Conservation (phyloP, 2,113 vertebrate species). For the Gallinago paraguaiae region DNA sequence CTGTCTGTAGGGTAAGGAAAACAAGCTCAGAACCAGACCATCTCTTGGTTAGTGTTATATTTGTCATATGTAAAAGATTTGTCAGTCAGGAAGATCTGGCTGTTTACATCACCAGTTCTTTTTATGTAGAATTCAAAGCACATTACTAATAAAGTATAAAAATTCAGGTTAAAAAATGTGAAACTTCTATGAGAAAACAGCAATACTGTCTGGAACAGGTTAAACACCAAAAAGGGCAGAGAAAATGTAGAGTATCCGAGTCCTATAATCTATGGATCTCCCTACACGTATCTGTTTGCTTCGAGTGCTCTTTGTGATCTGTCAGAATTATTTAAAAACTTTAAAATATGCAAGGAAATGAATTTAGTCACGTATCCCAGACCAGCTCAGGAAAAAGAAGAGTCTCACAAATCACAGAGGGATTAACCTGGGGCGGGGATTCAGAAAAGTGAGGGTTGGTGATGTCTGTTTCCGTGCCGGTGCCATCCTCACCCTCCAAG, state of each 20-base stretch:
- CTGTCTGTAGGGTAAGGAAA: neutral
- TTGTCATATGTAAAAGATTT: constrained; percentile 40
- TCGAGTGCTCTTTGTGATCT: constrained; percentile 26
- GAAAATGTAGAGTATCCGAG: neutral
- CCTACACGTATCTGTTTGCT: neutral
- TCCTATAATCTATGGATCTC: neutral
- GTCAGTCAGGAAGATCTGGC: neutral
- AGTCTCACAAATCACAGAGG: constrained; percentile 3
- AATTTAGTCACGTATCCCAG: constrained; percentile 30
- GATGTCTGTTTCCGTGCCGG: neutral
- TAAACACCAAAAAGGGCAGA: constrained; percentile 8
- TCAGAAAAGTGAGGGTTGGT: constrained; percentile 10
- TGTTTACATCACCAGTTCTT: constrained; percentile 19
- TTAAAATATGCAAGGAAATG: constrained; percentile 13
- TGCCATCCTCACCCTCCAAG: constrained; percentile 7
- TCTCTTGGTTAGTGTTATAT: constrained; percentile 18
- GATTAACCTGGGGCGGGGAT: neutral
- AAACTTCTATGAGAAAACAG: neutral
- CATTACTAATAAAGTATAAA: constrained; percentile 28
- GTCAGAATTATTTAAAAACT: constrained; percentile 51
- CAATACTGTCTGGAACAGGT: constrained; percentile 21
- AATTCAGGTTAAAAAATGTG: constrained; percentile 26
- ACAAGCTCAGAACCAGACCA: constrained; percentile 1
- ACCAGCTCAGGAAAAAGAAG: neutral
- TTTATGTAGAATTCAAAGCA: constrained; percentile 46